Conservation (phyloP, 2,113 vertebrate genomes). For the Picathartes gymnocephalus region DNA sequence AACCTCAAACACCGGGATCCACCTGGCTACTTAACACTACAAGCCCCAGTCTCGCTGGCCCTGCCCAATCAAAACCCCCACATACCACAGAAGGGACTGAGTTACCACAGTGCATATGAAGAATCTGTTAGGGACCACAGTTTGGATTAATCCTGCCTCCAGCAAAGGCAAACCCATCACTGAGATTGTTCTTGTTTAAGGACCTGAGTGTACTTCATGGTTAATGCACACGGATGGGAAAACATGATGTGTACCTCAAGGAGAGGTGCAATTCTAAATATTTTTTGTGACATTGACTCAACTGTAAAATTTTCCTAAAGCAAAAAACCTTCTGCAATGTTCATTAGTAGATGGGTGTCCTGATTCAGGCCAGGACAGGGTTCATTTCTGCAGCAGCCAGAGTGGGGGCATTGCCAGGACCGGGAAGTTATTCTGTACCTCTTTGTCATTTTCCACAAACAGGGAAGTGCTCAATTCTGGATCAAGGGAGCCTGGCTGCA, state of each 20-base stretch:
- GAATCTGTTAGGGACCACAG: neutral
- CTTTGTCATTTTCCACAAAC: neutral
- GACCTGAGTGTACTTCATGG: neutral
- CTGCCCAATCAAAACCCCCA: neutral
- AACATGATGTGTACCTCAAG: neutral
- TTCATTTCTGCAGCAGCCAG: neutral
- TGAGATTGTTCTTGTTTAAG: neutral
- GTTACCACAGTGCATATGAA: neutral
- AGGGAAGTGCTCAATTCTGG: neutral
- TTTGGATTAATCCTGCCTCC: neutral
- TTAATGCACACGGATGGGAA: neutral
- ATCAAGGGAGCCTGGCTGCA: neutral
- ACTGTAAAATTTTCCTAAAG: neutral
- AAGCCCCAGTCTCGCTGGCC: neutral
- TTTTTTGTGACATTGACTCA: neutral
- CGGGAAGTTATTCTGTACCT: accelerated
- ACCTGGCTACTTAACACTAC: neutral
- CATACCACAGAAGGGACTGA: accelerated
- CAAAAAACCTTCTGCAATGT: neutral
- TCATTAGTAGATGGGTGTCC: neutral
- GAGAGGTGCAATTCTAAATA: neutral
- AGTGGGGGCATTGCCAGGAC: neutral
- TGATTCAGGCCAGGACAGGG: neutral
- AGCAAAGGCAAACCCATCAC: neutral
- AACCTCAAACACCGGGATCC: neutral